phyloP scores from a whole-genome alignment of 2,888 invertebrate genomes.

The Melanargia galathea region DNA sequence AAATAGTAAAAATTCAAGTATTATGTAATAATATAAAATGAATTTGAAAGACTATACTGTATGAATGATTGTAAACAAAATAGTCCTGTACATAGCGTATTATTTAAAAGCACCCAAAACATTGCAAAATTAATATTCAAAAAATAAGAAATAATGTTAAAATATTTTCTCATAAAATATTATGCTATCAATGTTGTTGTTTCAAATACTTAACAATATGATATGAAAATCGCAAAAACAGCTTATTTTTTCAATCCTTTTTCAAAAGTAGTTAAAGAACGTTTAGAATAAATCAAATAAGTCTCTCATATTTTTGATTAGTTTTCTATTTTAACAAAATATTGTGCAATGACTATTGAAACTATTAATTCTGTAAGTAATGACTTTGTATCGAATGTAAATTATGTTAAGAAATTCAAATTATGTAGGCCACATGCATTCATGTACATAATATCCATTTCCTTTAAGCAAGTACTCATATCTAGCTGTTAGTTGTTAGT shows the following conservation, averaged over 20 bases:
- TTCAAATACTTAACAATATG: background rate
- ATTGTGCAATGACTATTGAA: background rate
- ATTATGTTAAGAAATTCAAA: background rate
- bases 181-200: background rate
- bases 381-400: background rate
- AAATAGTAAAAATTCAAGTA: background rate
- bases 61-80: background rate
- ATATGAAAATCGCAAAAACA: background rate
- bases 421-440: background rate
- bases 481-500: too few species aligned
- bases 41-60: background rate
- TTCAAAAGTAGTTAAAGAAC: background rate
- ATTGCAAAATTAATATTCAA: background rate
- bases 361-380: background rate
- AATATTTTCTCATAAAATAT: background rate
- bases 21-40: background rate
- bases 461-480: too few species aligned
- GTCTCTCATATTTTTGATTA: background rate
- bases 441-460: background rate
- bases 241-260: background rate
- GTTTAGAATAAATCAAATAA: background rate
- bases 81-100: background rate
- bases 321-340: background rate
- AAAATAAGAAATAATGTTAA: background rate
- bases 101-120: conserved; percentile 1